Conservation (phyloP, 2,888 invertebrate species). For the Pristionchus japonicus region DNA sequence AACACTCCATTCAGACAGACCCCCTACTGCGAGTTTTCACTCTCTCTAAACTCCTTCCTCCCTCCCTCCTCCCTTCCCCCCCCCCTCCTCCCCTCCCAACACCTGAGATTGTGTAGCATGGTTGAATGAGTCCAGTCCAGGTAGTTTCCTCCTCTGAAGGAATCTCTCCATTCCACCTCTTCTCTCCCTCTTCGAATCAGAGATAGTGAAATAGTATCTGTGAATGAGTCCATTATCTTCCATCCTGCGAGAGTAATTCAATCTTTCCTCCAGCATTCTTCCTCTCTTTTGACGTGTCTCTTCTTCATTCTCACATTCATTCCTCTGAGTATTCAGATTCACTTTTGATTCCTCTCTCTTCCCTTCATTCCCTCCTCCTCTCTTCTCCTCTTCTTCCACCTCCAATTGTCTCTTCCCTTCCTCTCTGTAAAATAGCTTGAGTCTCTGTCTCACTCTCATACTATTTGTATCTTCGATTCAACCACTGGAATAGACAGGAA, state of each 20-base stretch:
- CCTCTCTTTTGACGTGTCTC: neutral
- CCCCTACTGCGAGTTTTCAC: neutral
- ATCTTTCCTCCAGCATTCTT: neutral
- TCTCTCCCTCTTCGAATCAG: neutral
- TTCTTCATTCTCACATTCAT: slow-evolving; percentile 47
- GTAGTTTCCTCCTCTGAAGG: neutral
- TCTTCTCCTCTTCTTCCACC: slow-evolving; percentile 3
- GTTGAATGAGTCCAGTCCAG: neutral
- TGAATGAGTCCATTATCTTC: slow-evolving; percentile 6
- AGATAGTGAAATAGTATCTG: neutral
- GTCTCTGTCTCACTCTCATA: slow-evolving; percentile 41
- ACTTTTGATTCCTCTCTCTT: neutral
- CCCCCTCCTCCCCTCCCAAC: neutral
- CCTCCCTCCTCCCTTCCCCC: neutral
- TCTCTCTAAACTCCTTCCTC: neutral
- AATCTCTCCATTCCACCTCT: neutral
- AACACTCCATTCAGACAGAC: neutral
- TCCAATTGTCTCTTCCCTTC: slow-evolving; percentile 43
- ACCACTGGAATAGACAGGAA: slow-evolving; percentile 14
- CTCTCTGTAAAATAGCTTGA: slow-evolving; percentile 47
- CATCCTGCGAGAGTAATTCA: neutral
- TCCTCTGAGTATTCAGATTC: neutral
- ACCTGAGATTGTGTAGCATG: slow-evolving; percentile 37
- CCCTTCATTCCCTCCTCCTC: neutral
- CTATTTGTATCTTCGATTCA: slow-evolving; percentile 36